Evolutionary conservation across 92 coral and sea anemone genomes (phyloP).

Genomic region (Paramuricea clavata): DNA sequence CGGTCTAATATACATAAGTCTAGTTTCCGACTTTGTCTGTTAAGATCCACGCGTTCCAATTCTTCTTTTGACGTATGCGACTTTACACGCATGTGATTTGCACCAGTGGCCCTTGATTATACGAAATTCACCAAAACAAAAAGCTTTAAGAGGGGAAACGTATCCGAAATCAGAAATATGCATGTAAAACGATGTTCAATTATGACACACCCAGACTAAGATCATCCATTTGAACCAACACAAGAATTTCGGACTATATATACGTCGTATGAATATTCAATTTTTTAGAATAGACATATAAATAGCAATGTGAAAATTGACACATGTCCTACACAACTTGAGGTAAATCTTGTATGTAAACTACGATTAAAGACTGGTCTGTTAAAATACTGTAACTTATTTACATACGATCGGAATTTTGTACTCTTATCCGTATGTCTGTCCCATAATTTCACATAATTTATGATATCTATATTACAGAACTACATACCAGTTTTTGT

Average conservation of each 20-base stretch:
- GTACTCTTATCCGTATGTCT: not conserved
- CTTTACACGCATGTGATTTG: too few relatives aligned
- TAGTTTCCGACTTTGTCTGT: not conserved
- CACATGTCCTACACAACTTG: not conserved
- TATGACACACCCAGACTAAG: too few relatives aligned
- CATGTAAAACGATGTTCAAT: not conserved
- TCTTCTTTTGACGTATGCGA: not conserved
- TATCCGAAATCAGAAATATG: too few relatives aligned
- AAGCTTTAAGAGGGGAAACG: too few relatives aligned
- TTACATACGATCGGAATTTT: not conserved
- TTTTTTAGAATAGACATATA: not conserved
- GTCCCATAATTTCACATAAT: not conserved
- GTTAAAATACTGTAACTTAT: not conserved
- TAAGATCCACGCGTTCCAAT: not conserved
- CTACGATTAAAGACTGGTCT: not conserved
- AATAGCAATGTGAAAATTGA: not conserved
- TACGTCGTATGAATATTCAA: not conserved
- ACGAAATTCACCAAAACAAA: too few relatives aligned
- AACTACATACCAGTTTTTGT: conserved; percentile 3
- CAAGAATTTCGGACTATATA: not conserved
- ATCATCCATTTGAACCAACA: too few relatives aligned
- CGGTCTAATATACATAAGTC: not conserved
- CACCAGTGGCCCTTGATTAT: too few relatives aligned
- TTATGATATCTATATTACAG: not conserved
- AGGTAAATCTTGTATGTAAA: not conserved